Percentiles rank a stretch among this genome's conserved stretches.
Conservation (phyloP, 2,113 vertebrate genomes). For the Mormoops blainvillei region DNA sequence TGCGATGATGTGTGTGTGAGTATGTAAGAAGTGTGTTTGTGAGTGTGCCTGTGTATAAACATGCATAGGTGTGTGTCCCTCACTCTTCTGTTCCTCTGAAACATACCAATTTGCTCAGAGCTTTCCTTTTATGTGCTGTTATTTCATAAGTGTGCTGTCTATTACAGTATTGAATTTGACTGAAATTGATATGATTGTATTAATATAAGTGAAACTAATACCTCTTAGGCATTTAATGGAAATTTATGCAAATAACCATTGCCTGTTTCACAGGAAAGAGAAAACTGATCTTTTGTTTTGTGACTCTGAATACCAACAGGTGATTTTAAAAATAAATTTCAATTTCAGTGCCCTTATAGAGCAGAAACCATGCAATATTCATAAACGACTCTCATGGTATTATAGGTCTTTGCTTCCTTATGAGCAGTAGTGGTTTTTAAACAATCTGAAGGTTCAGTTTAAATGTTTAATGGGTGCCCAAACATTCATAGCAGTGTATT, state of each 20-base stretch:
- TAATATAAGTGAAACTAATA: not conserved
- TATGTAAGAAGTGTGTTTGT: not conserved
- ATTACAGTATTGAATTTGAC: not conserved
- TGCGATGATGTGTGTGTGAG: too few species aligned
- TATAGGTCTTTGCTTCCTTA: not conserved
- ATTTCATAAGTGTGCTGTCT: not conserved
- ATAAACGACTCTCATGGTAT: not conserved
- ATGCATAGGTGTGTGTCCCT: accelerated
- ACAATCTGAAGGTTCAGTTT: not conserved
- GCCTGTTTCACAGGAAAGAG: not conserved
- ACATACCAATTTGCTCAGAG: not conserved
- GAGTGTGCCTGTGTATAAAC: accelerated
- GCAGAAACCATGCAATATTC: not conserved
- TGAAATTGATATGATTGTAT: not conserved
- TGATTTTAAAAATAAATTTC: not conserved
- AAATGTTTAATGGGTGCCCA: not conserved
- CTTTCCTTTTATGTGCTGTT: not conserved
- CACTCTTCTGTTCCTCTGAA: not conserved
- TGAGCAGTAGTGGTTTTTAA: not conserved
- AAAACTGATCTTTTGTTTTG: not conserved
- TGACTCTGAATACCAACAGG: not conserved
- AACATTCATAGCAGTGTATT: not conserved
- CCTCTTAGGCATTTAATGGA: not conserved
- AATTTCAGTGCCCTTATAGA: not conserved
- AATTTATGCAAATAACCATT: not conserved